Evolutionary conservation across 2,113 vertebrate genomes (phyloP).

Genomic region (Pionites leucogaster): DNA sequence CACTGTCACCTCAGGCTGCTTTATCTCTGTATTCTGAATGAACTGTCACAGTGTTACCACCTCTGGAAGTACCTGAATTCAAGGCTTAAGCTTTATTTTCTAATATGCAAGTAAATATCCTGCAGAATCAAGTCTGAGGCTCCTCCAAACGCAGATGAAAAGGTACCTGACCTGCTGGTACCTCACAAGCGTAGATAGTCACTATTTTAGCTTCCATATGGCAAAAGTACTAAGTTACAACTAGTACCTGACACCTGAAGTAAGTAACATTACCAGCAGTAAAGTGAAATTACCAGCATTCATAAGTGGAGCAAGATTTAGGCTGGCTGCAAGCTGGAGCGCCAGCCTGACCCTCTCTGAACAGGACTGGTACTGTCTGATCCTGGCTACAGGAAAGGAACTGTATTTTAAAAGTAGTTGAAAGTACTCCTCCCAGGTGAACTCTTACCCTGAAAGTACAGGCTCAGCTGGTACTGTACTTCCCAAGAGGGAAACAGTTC

Average conservation of each 20-base stretch:
- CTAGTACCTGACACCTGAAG: conserved; percentile 21
- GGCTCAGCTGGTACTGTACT: not conserved
- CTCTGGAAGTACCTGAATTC: conserved; percentile 49
- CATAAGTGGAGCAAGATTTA: not conserved
- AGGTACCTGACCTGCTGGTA: not conserved
- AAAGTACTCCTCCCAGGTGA: not conserved
- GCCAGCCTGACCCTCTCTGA: not conserved
- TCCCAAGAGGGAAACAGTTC: not conserved
- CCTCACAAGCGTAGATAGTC: not conserved
- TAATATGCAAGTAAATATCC: not conserved
- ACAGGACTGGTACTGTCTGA: not conserved
- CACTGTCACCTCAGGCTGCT: not conserved
- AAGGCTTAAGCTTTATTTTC: not conserved
- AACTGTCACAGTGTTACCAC: not conserved
- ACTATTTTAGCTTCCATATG: not conserved
- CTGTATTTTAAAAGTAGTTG: accelerated
- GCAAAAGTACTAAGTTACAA: not conserved
- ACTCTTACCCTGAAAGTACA: not conserved
- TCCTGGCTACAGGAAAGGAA: not conserved
- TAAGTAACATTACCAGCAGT: not conserved
- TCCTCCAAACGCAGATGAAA: not conserved
- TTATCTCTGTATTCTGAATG: not conserved
- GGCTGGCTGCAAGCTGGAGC: not conserved
- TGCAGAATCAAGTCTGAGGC: not conserved
- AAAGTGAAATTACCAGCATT: not conserved